Percentiles rank a stretch among this genome's conserved stretches.
Conservation (phyloP, 2,888 invertebrate genomes). For the Liposcelis brunnea region DNA sequence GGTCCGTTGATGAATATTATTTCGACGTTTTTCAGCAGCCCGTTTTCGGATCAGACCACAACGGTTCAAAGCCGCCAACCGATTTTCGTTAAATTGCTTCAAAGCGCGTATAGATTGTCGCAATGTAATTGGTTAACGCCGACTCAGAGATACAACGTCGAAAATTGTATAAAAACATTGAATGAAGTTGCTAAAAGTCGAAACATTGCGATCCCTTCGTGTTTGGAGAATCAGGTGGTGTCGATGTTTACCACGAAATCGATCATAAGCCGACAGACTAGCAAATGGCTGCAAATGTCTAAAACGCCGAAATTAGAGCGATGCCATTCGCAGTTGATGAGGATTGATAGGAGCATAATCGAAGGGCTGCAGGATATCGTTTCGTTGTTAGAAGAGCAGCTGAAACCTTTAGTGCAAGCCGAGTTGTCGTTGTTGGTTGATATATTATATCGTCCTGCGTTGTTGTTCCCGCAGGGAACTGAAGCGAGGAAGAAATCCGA, state of each 20-base stretch:
- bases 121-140: slow-evolving; percentile 82
- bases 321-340: slow-evolving; percentile 61
- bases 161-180: slow-evolving; percentile 85
- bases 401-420: slow-evolving; percentile 89
- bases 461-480: slow-evolving; percentile 59
- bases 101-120: slow-evolving; percentile 80
- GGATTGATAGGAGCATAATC: slow-evolving; percentile 83
- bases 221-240: slow-evolving; percentile 76
- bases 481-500: slow-evolving; percentile 66
- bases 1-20: slow-evolving; percentile 84
- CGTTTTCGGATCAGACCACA: slow-evolving; percentile 91
- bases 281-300: slow-evolving; percentile 74
- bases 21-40: slow-evolving; percentile 89
- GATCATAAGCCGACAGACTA: slow-evolving; percentile 70
- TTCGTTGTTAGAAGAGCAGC: slow-evolving; percentile 76
- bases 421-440: slow-evolving; percentile 92
- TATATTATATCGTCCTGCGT: slow-evolving; percentile 80
- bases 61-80: slow-evolving; percentile 92
- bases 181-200: slow-evolving; percentile 87
- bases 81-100: slow-evolving; percentile 83
- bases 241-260: slow-evolving; percentile 73
- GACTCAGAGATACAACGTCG: slow-evolving; percentile 84
- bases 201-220: slow-evolving; percentile 80
- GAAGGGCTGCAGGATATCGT: slow-evolving; percentile 93
- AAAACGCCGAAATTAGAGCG: slow-evolving; percentile 71